Base-by-base conservation (phyloP, 2,888 invertebrate genomes). In the Phrixothrix hirtus region DNA sequence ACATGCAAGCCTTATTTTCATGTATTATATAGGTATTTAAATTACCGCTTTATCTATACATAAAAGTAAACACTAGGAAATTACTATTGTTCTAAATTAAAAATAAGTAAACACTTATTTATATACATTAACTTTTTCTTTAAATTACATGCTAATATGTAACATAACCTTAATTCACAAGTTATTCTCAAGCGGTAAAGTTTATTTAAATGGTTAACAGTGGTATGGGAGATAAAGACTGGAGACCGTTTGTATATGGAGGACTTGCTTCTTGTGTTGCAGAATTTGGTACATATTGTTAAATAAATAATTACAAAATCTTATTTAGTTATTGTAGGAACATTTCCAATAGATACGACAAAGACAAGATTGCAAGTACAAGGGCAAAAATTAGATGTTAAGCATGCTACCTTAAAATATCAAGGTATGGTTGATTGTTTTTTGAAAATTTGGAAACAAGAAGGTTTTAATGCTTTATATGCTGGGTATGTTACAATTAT, bases 271-370 rank as follows among this genome's bases (percentile, higher is more conserved):
- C 95, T 60, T 92, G 94, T 67, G 86, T 89, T 63, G 95, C 95
- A 47, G 95, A 96, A 82, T 90, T 92, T 77, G 93, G 95, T 95
- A 80, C 80, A 81, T 71, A 43, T 39, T 21, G 10, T 21, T 3
- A 3, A 21, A 21, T 7, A 7, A 21, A 3, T 5, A 21, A 3
- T 21, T 3, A 21, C 21, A 7, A 21, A 21, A 21, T 21, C n/a
- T n/a, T 21, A 21, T 7, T 5, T 7, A 21, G 3, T 21, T 3
- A 7, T 21, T 21, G 21, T 65, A 92, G 95, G 95, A 61, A 96
- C 95, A 29, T 96, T 95, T 79, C 95, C 95, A n/a, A 89, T 96
- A 64, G 96, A 96, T 75, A 92, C 94, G 17, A 91, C 95, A 13
- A 96, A 96, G 79, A 95, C 95, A 11, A 83, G 95, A 61, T 83